phyloP scores from a whole-genome alignment of 2,113 vertebrate species.

The Brachypodius melanocephalos region DNA sequence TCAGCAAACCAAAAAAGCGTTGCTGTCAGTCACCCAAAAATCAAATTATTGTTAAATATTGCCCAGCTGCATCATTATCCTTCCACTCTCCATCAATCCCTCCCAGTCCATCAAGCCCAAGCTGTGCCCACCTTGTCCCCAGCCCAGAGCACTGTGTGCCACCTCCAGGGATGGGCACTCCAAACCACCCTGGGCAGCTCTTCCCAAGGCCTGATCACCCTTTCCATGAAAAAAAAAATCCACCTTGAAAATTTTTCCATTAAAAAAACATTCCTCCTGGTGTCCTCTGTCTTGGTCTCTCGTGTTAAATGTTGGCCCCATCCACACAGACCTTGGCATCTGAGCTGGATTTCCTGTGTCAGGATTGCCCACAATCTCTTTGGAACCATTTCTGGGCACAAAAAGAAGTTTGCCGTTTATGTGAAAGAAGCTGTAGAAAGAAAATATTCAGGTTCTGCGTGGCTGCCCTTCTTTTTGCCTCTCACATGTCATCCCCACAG shows the following conservation, averaged over 20 bases:
- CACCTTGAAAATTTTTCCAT: neutral
- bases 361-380: neutral
- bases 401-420: neutral
- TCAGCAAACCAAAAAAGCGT: neutral
- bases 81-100: neutral
- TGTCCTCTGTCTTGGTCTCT: neutral
- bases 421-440: neutral
- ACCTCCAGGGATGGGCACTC: neutral
- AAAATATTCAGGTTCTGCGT: neutral
- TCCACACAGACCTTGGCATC: rapidly evolving
- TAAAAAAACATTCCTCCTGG: neutral
- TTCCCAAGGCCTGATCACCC: rapidly evolving
- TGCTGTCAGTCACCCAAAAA: neutral
- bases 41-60: neutral
- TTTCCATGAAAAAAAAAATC: rapidly evolving
- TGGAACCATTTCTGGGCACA: neutral
- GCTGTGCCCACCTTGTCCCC: neutral
- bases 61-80: neutral
- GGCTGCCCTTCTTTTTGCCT: neutral
- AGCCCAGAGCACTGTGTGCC: neutral
- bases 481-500: neutral
- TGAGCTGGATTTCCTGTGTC: neutral
- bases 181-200: neutral
- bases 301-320: neutral
- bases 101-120: rapidly evolving